Base-by-base conservation (phyloP, 2,888 invertebrate species). In the Alloplasta piceator region DNA sequence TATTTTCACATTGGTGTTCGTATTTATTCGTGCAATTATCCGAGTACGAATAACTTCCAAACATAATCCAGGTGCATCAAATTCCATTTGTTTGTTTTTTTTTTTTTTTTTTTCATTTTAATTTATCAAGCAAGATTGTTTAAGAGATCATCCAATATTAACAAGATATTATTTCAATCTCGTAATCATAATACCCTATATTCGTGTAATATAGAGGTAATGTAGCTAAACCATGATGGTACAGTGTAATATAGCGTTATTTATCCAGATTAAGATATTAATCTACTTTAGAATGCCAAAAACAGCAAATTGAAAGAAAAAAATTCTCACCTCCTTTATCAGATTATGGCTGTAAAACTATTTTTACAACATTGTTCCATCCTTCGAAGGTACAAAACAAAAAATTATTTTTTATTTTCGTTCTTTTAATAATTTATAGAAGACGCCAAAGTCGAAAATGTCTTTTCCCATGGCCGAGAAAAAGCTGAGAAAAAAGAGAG, bases 161-260 rank as follows among this genome's bases (percentile, higher is more conserved):
- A 70, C 78, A 60, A 74, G 74, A 63, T 56, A 48, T 43, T 78
- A 12, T 60, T 41, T 9, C 41, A 64, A 6, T 48, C 61, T 70
- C 63, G 12, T 41, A 56, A 46, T 50, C n/a, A 58, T 55, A 41
- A 48, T 56, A 66, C 48, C 48, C 55, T 66, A 66, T 70, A 46
- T 74, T 70, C 55, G 60, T 73, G 41, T 71, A 64, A 61, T 56
- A 72, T 67, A 80, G 39, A 80, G 67, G 50, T 72, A 58, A 38
- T 60, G 56, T 73, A 68, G 77, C 48, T 73, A 68, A 68, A 72
- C 66, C 67, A 84, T 84, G 84, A 66, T 75, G 63, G 70, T 79
- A n/a, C n/a, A 78, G 43, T 39, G 68, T 68, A 58, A 48, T 16
- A 68, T 43, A 74, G 73, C 64, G 74, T 74, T 68, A 10, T 82